Percentiles rank a stretch among this genome's conserved stretches.
Conservation (phyloP, 2,797 vertebrate genomes). For the Eulemur coronatus region DNA sequence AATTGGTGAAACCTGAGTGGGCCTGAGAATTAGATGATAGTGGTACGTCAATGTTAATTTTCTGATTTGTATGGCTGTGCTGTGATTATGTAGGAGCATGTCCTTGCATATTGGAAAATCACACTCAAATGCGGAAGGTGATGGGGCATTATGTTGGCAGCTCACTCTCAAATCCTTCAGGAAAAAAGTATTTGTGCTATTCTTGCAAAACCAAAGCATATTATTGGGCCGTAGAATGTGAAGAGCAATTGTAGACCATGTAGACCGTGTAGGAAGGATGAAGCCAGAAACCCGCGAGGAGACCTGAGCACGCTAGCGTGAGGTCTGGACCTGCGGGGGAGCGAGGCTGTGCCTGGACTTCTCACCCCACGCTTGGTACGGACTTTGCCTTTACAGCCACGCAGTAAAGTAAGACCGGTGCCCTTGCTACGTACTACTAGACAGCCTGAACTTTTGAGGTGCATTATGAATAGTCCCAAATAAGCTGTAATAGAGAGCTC, state of each 20-base stretch:
- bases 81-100: background rate
- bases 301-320: background rate
- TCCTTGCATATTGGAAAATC: background rate
- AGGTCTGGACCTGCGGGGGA: background rate
- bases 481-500: background rate
- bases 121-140: background rate
- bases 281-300: background rate
- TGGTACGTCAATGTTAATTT: background rate
- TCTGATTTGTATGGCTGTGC: background rate
- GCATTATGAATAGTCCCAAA: background rate
- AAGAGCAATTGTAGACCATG: background rate
- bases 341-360: background rate
- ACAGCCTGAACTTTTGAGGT: background rate
- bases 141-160: background rate
- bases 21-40: background rate
- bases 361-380: background rate
- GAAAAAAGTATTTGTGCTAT: background rate
- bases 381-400: background rate
- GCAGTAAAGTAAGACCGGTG: background rate
- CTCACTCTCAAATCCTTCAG: background rate
- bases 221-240: background rate
- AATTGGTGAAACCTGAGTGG: background rate
- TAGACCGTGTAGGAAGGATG: background rate
- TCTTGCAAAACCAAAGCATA: background rate
- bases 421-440: background rate